These are phyloP conservation scores for Anisognathus igniventris DNA, from an alignment of 2,797 vertebrate genomes.

Conservation along the genomic window DNA sequence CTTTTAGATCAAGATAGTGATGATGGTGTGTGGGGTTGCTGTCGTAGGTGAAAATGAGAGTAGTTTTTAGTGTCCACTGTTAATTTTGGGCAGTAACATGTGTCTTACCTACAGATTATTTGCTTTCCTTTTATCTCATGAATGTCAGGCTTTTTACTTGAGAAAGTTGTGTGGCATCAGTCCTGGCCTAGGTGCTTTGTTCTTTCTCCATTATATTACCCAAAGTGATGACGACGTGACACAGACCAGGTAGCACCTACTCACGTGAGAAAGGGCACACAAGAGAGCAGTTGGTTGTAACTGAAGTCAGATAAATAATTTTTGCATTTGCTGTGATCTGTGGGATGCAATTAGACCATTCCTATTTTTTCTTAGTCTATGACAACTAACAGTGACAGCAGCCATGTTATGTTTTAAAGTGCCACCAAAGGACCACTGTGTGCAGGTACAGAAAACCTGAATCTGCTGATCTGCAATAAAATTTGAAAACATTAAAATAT, in stretches of 20 bases:
- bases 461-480: neutral
- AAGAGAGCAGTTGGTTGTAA: neutral
- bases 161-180: neutral
- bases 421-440: neutral
- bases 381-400: neutral
- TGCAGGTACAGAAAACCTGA: neutral
- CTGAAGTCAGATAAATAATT: neutral
- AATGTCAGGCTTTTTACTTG: neutral
- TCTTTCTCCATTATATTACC: neutral
- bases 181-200: neutral
- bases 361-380: neutral
- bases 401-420: neutral
- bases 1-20: neutral
- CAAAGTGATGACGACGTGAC: neutral
- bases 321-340: neutral
- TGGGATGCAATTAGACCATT: neutral
- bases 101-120: neutral
- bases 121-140: neutral
- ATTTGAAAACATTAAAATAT: neutral
- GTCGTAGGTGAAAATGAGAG: neutral
- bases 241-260: neutral
- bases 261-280: neutral
- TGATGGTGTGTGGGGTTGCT: neutral
- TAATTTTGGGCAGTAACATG: neutral
- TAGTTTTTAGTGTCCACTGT: neutral